Evolutionary conservation across 2,113 vertebrate genomes (phyloP).

Genomic region (Carettochelys insculpta): DNA sequence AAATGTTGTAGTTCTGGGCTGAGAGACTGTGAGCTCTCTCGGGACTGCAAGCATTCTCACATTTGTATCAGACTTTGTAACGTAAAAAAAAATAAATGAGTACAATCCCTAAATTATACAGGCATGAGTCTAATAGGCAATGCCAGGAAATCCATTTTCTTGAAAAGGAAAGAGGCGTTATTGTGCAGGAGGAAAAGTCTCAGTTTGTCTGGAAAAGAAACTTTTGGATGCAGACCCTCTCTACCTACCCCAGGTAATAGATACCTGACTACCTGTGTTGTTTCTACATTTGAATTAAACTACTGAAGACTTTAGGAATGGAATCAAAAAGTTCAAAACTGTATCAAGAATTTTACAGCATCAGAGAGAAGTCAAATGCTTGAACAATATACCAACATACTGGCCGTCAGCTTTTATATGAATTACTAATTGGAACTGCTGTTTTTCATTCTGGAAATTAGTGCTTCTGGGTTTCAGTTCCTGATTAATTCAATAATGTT

Average conservation of each 20-base stretch:
- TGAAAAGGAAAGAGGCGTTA: background rate
- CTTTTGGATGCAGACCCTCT: background rate
- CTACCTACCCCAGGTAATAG: background rate
- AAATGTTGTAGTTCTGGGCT: rapidly evolving
- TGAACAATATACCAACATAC: background rate
- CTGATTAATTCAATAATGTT: background rate
- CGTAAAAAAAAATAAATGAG: background rate
- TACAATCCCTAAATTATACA: rapidly evolving
- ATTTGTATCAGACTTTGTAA: background rate
- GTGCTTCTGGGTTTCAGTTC: background rate
- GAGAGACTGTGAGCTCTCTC: background rate
- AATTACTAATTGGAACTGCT: background rate
- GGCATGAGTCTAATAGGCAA: background rate
- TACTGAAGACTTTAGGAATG: background rate
- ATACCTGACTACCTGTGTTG: background rate
- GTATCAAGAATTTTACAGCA: background rate
- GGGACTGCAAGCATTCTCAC: background rate
- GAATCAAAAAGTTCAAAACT: background rate
- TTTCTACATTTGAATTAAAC: background rate
- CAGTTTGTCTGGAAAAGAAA: background rate
- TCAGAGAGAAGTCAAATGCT: background rate
- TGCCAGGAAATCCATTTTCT: background rate
- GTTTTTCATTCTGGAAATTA: background rate
- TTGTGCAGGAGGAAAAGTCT: background rate
- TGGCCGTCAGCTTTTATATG: rapidly evolving